Base-by-base conservation (phyloP, 1,140 invertebrate genomes). In the Eumaeus atala region DNA sequence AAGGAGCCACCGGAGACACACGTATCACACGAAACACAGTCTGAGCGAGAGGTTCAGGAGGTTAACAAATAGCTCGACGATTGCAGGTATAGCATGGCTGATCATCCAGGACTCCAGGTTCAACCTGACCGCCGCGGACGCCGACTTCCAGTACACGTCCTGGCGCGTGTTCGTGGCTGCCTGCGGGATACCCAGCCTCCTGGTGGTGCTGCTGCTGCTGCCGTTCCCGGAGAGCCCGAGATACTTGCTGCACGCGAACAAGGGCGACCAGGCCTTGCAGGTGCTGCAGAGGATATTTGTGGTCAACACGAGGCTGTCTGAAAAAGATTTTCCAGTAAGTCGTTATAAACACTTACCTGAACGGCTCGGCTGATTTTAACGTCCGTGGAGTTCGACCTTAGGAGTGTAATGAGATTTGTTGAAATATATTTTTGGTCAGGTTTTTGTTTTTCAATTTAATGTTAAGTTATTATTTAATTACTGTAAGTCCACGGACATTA, bases 181-280 rank as follows among this genome's bases (percentile, higher is more conserved):
- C 0, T 90, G 91, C 61, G 91, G 91, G 0, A 47, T 93, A 6
- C 94, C 94, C 3, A 91, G 90, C 54, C 67, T 95, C 0, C 66
- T 93, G 38, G 91, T 92, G 47, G 90, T 89, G 11, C 55, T 91
- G 14, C 74, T 91, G 0, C 88, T 95, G 11, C 84, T 90, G 38
- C 93, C 94, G 61, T 90, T 95, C 18, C 92, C 93, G 1, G 95
- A 96, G 80, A 95, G 93, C 66, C 95, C 95, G 0, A 79, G 90
- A 65, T 88, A 89, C 62, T 61, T 90, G 28, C 79, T 90, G 11
- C 70, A 89, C 11, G 75, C 79, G 0, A 89, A 90, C 70, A 76
- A 85, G 52, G 71, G 84, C 2, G 81, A 89, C 17, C 81, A 88
- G 55, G 88, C 90, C 0, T 64, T 90, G 5, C 62, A 83, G 10